Percentiles rank a stretch among this genome's conserved stretches.
phyloP scores from a whole-genome alignment of 2,797 vertebrate species.

The Enteromius trimaculatus region DNA sequence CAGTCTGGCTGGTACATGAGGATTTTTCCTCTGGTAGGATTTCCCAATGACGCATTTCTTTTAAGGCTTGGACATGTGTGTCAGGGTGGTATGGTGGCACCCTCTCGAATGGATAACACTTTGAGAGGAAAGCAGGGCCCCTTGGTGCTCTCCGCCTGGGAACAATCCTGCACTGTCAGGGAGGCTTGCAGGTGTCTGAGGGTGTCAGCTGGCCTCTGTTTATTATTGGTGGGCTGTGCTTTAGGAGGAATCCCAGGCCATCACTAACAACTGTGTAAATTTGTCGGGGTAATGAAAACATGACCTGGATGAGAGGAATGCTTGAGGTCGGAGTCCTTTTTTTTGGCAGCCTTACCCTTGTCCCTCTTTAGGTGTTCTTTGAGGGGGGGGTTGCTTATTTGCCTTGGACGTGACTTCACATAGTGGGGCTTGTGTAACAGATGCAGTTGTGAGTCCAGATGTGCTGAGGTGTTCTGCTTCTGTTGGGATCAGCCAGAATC shows the following conservation, averaged over 20 bases:
- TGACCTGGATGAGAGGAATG: conserved; percentile 76
- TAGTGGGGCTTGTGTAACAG: conserved; percentile 66
- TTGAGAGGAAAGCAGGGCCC: conserved; percentile 48
- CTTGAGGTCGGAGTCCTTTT: conserved; percentile 75
- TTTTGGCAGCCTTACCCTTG: conserved; percentile 70
- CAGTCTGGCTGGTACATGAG: conserved; percentile 4
- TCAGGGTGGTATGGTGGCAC: conserved; percentile 41
- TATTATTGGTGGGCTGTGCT: conserved; percentile 83
- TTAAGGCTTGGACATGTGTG: conserved; percentile 44
- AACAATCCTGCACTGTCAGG: conserved; percentile 86
- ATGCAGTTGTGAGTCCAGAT: conserved; percentile 70
- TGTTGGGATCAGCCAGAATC: conserved; percentile 44
- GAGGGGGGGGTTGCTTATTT: conserved; percentile 77
- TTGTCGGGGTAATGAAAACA: conserved; percentile 89
- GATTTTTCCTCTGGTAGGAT: conserved; percentile 47
- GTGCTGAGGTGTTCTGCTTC: conserved; percentile 73
- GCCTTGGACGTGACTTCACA: conserved; percentile 83
- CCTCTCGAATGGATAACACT: conserved; percentile 45
- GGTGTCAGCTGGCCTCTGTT: conserved; percentile 86
- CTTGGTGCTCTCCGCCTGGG: conserved; percentile 59
- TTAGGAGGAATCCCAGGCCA: conserved; percentile 80
- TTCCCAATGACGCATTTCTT: conserved; percentile 59
- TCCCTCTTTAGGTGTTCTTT: conserved; percentile 79
- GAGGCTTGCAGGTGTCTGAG: conserved; percentile 85
- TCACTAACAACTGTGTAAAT: conserved; percentile 85